Percentiles rank a stretch among this genome's conserved stretches.
Conservation (phyloP, 2,113 vertebrate genomes). For the Amia ocellicauda region DNA sequence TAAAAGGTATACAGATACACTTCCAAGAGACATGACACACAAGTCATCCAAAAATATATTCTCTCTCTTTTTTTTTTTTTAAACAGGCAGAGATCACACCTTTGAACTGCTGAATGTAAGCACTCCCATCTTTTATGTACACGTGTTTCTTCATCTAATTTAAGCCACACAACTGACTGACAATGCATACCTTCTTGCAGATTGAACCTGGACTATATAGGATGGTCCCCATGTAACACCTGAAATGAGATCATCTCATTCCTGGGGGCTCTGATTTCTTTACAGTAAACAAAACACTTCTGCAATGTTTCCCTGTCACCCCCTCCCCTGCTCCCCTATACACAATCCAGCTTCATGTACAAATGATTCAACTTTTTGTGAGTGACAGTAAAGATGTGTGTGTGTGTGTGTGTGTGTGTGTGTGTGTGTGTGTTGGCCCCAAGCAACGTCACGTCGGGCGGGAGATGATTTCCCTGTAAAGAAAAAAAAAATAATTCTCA, state of each 20-base stretch:
- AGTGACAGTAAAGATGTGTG: slow-evolving; percentile 61
- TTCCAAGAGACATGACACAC: too few relatives aligned
- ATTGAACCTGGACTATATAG: too few relatives aligned
- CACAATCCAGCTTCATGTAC: slow-evolving; percentile 1
- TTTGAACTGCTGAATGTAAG: too few relatives aligned
- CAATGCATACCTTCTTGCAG: too few relatives aligned
- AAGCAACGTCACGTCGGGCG: slow-evolving; percentile 65
- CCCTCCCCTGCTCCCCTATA: slow-evolving; percentile 1
- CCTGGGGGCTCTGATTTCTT: slow-evolving; percentile 45
- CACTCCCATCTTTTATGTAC: too few relatives aligned
- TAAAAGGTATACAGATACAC: too few relatives aligned
- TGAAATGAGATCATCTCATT: slow-evolving; percentile 54
- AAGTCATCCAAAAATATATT: too few relatives aligned
- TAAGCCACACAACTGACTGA: too few relatives aligned
- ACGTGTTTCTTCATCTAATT: too few relatives aligned
- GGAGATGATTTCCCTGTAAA: slow-evolving; percentile 49
- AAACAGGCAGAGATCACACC: too few relatives aligned
- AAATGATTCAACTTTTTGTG: slow-evolving; percentile 19
- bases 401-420: too few relatives aligned
- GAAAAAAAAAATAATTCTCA: slow-evolving; percentile 44
- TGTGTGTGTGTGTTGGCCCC: slow-evolving; percentile 51
- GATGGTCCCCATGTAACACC: slow-evolving; percentile 36
- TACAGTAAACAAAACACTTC: slow-evolving; percentile 38
- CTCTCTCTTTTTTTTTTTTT: too few relatives aligned
- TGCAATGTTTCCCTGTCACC: background rate